Evolutionary conservation across 2,797 vertebrate genomes (phyloP).

Genomic region (Silurus lanzhouensis): DNA sequence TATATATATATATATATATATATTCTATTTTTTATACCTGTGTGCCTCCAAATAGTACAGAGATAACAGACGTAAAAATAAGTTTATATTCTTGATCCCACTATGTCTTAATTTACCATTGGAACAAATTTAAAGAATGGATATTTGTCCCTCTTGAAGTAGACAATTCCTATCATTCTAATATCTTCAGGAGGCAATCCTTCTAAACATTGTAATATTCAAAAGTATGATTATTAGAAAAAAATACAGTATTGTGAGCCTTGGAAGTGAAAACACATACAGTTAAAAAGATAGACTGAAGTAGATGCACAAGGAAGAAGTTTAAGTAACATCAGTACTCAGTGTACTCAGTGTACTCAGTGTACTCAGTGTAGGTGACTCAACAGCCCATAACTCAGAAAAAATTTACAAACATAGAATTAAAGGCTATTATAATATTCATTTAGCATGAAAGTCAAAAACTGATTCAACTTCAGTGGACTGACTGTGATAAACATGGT

Average conservation of each 20-base stretch:
- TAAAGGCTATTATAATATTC: neutral
- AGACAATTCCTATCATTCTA: neutral
- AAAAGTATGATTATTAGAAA: neutral
- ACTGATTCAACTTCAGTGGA: neutral
- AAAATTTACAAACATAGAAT: neutral
- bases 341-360: neutral
- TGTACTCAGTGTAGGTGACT: neutral
- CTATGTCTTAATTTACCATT: neutral
- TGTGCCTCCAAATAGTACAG: neutral
- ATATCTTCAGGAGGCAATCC: neutral
- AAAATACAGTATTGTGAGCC: neutral
- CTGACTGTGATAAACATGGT: constrained; percentile 21
- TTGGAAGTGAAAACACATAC: neutral
- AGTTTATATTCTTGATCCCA: neutral
- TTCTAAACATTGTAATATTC: neutral
- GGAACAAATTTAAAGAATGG: neutral
- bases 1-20: too few species aligned
- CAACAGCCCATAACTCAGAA: neutral
- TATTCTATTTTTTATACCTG: too few species aligned
- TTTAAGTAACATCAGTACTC: neutral
- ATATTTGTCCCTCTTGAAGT: neutral
- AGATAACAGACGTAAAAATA: neutral
- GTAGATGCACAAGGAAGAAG: neutral
- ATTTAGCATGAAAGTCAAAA: neutral
- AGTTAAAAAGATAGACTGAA: neutral